Evolutionary conservation across 2,888 invertebrate species (phyloP).

Genomic region (Mechanitis messenoides): DNA sequence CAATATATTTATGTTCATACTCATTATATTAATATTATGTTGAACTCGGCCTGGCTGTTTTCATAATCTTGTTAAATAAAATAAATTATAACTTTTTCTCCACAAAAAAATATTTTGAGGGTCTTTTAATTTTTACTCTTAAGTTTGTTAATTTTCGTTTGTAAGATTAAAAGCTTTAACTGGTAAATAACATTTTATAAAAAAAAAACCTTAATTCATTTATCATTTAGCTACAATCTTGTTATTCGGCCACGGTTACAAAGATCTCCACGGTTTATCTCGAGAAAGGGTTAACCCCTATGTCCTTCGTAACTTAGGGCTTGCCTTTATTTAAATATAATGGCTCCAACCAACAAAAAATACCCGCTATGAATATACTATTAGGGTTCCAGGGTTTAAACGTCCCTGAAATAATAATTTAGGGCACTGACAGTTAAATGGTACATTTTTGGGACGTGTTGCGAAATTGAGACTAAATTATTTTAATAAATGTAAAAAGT

Average conservation of each 20-base stretch:
- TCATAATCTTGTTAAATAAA: no score
- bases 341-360: constrained; percentile 3
- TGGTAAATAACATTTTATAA: constrained; percentile 12
- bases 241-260: constrained; percentile 3
- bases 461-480: no score
- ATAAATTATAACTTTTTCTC: no score
- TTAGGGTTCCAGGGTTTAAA: constrained; percentile 3
- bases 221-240: constrained; percentile 12
- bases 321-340: constrained; percentile 5
- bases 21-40: no score
- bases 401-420: constrained; percentile 4
- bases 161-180: constrained; percentile 14
- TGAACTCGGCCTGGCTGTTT: no score
- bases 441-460: not conserved
- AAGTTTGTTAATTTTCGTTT: no score
- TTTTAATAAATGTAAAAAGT: no score
- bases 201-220: constrained; percentile 17
- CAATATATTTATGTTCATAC: no score
- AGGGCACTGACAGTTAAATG: not conserved
- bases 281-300: not conserved
- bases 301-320: constrained; percentile 2
- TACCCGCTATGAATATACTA: constrained; percentile 3
- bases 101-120: no score
- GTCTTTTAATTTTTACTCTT: no score
- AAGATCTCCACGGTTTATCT: constrained; percentile 3